phyloP scores from a whole-genome alignment of 2,797 vertebrate species.

The Gymnothorax reevesii region DNA sequence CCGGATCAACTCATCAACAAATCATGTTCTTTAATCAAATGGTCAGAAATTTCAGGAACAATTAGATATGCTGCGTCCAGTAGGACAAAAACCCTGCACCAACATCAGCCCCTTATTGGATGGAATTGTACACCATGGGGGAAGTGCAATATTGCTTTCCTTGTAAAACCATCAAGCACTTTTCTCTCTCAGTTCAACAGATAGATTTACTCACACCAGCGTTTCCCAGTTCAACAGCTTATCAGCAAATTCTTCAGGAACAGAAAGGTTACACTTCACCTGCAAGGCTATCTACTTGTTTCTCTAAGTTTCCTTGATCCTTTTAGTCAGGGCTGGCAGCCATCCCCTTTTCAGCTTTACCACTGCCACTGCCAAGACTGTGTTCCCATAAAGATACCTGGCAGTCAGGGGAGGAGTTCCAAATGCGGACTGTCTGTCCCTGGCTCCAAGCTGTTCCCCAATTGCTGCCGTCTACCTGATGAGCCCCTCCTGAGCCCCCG shows the following conservation, averaged over 20 bases:
- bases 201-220: not conserved
- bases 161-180: not conserved
- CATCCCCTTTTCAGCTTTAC: not conserved
- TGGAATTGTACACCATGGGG: not conserved
- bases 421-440: constrained; percentile 61
- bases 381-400: constrained; percentile 58
- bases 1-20: not conserved
- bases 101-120: not conserved
- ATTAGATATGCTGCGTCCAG: not conserved
- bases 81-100: not conserved
- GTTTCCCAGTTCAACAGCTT: not conserved
- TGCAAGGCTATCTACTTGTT: not conserved
- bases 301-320: not conserved
- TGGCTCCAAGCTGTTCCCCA: constrained; percentile 45
- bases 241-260: not conserved
- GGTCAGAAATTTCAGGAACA: not conserved
- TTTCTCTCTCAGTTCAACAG: not conserved
- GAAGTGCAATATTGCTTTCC: not conserved
- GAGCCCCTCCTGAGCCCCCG: constrained; percentile 74
- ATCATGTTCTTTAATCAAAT: not conserved
- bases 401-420: constrained; percentile 54
- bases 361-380: constrained; percentile 13
- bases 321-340: not conserved
- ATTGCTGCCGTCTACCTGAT: constrained; percentile 48
- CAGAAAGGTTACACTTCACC: not conserved